Evolutionary conservation across 2,113 vertebrate species (phyloP).

Genomic region (Xenus cinereus): DNA sequence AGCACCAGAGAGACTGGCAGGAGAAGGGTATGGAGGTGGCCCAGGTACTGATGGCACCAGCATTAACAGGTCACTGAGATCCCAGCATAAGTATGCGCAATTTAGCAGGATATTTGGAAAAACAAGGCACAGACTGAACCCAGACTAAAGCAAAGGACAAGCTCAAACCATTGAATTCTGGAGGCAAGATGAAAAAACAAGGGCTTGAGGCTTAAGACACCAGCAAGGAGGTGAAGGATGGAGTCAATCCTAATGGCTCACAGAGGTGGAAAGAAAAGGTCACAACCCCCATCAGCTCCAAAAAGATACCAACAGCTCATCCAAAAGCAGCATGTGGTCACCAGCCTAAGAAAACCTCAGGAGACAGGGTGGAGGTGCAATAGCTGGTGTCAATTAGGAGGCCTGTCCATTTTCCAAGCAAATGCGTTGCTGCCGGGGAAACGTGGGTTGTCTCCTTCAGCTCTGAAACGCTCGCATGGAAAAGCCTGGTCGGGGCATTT

Average conservation of each 20-base stretch:
- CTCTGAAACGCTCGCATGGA: neutral
- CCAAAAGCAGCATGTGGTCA: neutral
- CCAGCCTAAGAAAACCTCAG: neutral
- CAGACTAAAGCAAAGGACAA: neutral
- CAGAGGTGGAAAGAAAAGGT: neutral
- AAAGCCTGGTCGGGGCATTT: neutral
- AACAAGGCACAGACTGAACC: neutral
- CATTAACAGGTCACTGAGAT: neutral
- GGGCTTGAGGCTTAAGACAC: neutral
- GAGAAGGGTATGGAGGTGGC: neutral
- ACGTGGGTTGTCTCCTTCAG: neutral
- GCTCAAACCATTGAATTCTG: neutral
- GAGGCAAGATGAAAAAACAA: neutral
- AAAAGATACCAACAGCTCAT: neutral
- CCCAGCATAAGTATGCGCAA: neutral
- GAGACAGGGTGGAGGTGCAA: neutral
- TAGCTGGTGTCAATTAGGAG: neutral
- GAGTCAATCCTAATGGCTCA: neutral
- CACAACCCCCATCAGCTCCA: neutral
- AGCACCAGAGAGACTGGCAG: neutral
- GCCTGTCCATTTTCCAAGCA: neutral
- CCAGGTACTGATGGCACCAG: neutral
- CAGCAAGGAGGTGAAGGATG: neutral
- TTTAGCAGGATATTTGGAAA: neutral
- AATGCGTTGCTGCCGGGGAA: neutral